Conservation (phyloP, 2,797 vertebrate genomes). For the Limosa lapponica region DNA sequence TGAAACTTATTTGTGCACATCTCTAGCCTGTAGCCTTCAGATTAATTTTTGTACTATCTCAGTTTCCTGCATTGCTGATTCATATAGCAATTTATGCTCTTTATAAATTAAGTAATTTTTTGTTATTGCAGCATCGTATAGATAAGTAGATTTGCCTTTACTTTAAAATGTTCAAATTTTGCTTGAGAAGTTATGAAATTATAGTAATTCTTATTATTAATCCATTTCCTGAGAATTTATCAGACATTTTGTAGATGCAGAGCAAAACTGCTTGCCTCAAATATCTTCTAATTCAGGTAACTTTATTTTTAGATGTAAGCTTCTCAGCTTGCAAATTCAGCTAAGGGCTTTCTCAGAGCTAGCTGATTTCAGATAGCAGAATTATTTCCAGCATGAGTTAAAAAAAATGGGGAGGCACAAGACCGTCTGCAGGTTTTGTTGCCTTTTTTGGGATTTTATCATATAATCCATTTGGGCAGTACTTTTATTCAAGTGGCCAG, state of each 20-base stretch:
- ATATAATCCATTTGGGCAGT: background rate
- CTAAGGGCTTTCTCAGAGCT: background rate
- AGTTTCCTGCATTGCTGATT: background rate
- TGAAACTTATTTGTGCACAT: background rate
- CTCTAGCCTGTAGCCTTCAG: background rate
- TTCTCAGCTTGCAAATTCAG: background rate
- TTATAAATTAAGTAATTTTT: background rate
- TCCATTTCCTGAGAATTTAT: background rate
- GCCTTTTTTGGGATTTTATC: background rate
- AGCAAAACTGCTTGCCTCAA: background rate
- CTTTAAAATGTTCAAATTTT: background rate
- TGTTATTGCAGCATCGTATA: background rate
- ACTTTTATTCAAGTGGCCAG: background rate
- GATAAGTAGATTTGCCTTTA: background rate
- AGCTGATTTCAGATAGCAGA: background rate
- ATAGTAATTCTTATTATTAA: background rate
- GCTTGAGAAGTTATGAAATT: background rate
- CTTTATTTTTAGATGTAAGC: background rate
- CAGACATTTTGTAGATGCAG: background rate
- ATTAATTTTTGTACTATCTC: background rate
- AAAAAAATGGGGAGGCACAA: background rate
- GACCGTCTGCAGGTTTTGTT: background rate
- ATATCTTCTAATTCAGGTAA: background rate
- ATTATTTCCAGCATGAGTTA: background rate
- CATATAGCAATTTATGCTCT: background rate